Conservation (phyloP, 2,888 invertebrate genomes). For the Antheraea assamensis region DNA sequence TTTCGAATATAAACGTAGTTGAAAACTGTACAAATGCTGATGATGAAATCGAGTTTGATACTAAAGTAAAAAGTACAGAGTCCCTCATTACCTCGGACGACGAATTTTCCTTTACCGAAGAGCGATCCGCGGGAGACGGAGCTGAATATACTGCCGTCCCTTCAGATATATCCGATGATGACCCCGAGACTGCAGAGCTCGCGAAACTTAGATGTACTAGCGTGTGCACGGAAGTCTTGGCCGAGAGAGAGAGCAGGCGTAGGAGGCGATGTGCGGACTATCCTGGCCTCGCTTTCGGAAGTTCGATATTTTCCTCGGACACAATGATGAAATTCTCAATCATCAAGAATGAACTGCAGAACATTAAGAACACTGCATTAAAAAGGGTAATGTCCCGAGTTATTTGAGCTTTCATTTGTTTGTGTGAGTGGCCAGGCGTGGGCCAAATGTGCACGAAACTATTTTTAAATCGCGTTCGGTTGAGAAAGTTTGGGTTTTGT, state of each 20-base stretch:
- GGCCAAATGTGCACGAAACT: constrained; percentile 77
- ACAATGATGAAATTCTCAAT: constrained; percentile 99
- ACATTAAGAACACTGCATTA: constrained; percentile 97
- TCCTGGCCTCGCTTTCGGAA: constrained; percentile 95
- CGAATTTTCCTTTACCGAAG: constrained; percentile 72
- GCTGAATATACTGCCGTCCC: constrained; percentile 62
- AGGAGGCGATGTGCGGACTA: constrained; percentile 93
- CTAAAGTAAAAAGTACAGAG: constrained; percentile 58
- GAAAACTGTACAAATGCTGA: constrained; percentile 66
- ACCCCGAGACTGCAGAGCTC: constrained; percentile 90
- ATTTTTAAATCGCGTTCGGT: constrained; percentile 72
- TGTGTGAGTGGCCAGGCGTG: constrained; percentile 63
- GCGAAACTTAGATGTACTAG: constrained; percentile 94
- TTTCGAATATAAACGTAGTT: constrained; percentile 73
- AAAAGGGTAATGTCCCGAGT: constrained; percentile 92
- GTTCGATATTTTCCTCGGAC: constrained; percentile 96
- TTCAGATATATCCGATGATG: constrained; percentile 82
- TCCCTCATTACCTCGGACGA: constrained; percentile 70
- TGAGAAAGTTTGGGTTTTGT: constrained; percentile 59
- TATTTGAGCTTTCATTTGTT: constrained; percentile 66
- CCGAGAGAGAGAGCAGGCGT: constrained; percentile 90
- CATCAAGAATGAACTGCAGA: constrained; percentile 98
- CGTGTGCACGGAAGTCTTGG: constrained; percentile 93
- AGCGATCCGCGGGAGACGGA: constrained; percentile 73
- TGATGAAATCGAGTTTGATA: constrained; percentile 68